Base-by-base conservation (phyloP, 2,797 vertebrate genomes). In the Etheostoma perlongum region DNA sequence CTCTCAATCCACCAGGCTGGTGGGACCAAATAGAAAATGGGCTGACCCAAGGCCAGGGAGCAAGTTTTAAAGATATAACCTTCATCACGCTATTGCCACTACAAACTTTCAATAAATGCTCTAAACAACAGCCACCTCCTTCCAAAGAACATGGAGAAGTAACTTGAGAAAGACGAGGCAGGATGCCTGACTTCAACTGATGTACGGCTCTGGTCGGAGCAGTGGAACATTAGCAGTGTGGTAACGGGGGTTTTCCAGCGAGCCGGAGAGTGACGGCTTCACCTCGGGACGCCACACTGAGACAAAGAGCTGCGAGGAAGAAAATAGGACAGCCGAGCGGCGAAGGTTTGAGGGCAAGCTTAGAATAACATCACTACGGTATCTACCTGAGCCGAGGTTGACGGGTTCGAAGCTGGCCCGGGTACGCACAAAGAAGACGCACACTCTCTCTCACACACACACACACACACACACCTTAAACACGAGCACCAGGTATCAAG, bases 231-330 rank as follows among this genome's bases (percentile, higher is more conserved):
- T 72, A 93, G 85, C 85, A 71, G 74, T 86, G 92, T 93, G 92
- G 89, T 92, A 93, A 92, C 55, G 67, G 85, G 91, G 85, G 61
- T 84, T 91, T 92, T 92, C 90, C 86, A 90, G 77, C 4, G 30
- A 72, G 80, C 55, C 21, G 14, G 62, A 91, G 89, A 90, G 79
- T 87, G 88, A 82, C 57, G 82, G 87, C 86, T 77, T 89, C 83
- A 87, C 80, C 85, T 87, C 49, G 53, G 89, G 87, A 90, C 27
- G 74, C 85, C 80, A 60, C 62, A 4, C 59, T 1, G 27, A 89
- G 67, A 93, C 90, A 92, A 91, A 90, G 85, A 86, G 73, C 19
- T 42, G 46, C 44, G 52, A 65, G 88, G 87, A 91, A 93, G 85
- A 85, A 78, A 91, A 90, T 79, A 84, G 76, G 46, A 61, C 76